phyloP scores from a whole-genome alignment of 2,888 invertebrate species.

The Troglohyphantes excavatus region DNA sequence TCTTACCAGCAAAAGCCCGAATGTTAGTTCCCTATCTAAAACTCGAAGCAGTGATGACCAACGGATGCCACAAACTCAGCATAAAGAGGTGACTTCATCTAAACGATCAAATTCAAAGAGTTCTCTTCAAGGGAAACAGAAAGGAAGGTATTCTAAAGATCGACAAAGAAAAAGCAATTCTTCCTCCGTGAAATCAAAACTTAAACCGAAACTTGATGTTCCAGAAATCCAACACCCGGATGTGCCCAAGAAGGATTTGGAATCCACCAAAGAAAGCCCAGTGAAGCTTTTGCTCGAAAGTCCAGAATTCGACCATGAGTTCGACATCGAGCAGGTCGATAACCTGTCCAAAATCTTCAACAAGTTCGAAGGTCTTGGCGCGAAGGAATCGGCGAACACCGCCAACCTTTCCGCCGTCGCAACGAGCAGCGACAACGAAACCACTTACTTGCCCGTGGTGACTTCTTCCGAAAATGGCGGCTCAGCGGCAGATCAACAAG shows the following conservation, averaged over 20 bases:
- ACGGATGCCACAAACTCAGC: neutral
- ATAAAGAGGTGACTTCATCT: neutral
- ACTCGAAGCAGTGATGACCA: neutral
- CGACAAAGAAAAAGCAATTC: neutral
- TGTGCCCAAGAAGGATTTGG: neutral
- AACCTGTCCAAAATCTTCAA: neutral
- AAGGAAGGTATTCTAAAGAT: neutral
- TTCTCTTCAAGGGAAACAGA: neutral
- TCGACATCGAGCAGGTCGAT: neutral
- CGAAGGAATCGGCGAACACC: neutral
- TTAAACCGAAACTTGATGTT: neutral
- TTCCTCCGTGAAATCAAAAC: neutral
- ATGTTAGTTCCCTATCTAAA: neutral
- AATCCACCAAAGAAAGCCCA: neutral
- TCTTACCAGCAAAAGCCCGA: neutral
- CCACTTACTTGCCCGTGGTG: slow-evolving; percentile 31
- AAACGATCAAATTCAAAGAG: neutral
- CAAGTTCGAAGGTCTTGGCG: neutral
- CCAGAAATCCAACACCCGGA: neutral
- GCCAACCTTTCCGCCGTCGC: neutral
- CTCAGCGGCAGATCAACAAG: slow-evolving; percentile 1
- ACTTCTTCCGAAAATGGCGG: neutral
- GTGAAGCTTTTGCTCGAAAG: neutral
- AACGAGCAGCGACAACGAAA: slow-evolving; percentile 56
- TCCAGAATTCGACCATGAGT: neutral